Percentiles rank a stretch among this genome's conserved stretches.
Conservation (phyloP, 2,113 vertebrate genomes). For the Cephalopholis sonnerati region DNA sequence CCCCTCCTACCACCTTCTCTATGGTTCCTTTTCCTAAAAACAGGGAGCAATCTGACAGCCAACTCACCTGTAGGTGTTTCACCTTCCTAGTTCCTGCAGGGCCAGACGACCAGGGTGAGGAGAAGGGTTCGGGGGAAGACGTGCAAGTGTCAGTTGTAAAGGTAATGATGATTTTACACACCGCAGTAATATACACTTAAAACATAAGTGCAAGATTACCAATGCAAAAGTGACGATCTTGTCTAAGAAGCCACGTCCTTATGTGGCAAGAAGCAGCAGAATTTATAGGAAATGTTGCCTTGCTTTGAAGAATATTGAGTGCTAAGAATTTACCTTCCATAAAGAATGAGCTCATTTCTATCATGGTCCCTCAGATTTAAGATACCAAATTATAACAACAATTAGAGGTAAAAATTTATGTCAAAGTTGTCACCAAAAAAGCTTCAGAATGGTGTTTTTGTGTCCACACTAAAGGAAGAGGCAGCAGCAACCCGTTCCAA, state of each 20-base stretch:
- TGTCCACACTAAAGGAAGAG: slow-evolving; percentile 67
- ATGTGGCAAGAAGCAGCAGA: neutral
- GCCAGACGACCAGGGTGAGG: slow-evolving; percentile 57
- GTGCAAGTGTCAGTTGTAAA: slow-evolving; percentile 47
- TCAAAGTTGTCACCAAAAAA: neutral
- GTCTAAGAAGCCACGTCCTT: neutral
- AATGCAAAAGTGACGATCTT: neutral
- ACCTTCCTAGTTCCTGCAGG: slow-evolving; percentile 76
- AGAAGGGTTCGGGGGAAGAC: slow-evolving; percentile 68
- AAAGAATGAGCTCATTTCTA: neutral
- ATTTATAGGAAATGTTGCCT: neutral
- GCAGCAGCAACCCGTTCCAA: slow-evolving; percentile 42
- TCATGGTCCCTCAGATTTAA: neutral
- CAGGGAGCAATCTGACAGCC: slow-evolving; percentile 46
- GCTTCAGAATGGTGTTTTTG: neutral
- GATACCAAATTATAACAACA: neutral
- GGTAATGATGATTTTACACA: slow-evolving; percentile 70
- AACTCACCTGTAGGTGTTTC: slow-evolving; percentile 80
- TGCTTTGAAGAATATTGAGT: neutral
- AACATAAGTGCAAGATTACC: neutral
- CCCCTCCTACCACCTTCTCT: slow-evolving; percentile 84
- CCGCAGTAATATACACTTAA: neutral
- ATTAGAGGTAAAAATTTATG: neutral
- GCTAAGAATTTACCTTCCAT: neutral
- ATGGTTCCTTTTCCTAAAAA: slow-evolving; percentile 85